Base-by-base conservation (phyloP, 2,113 vertebrate genomes). In the Lonchura striata region DNA sequence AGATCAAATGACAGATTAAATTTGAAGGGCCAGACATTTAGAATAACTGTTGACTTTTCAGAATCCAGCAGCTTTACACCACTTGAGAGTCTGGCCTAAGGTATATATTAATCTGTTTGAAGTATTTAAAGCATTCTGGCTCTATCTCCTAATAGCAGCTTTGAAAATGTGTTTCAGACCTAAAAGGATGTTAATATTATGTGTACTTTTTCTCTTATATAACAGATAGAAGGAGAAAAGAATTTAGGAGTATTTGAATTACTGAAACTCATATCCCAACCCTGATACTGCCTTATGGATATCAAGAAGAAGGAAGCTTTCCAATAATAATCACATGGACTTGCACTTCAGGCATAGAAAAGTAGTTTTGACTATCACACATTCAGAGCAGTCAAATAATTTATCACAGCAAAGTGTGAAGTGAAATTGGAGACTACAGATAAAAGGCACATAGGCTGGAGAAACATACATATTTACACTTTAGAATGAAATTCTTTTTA, bases 341-440 rank as follows among this genome's bases (percentile, higher is more conserved):
- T 85, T 74, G 41, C 52, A 31, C 19, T 92, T 79, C 23, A 89
- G 28, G 52, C 53, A 88, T 3, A 69, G 47, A 90, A 79, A 76
- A 75, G 18, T 56, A 75, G 39, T 84, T 92, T 59, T 90, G 82
- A 46, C 61, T 72, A 53, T 66, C 54, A 88, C 61, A 82, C n/a
- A 27, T 90, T 92, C 61, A 74, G 44, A 90, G 81, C 17, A 90
- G 57, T 46, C 33, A 88, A 94, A 89, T 74, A 89, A 78, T 88
- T 92, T 75, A 57, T 39, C 56, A 80, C 23, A 86, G 83, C 39
- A 68, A 81, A 24, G 6, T 64, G 12, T 54, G 87, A 91, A 88
- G 33, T 63, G 77, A 82, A 71, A 91, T 8, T 59, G 53, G 39
- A 88, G 54, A 75, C 46, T 77, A 20, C 10, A 91, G 78, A 76